Evolutionary conservation across 2,888 invertebrate genomes (phyloP).

Genomic region (Tenodera sinensis): DNA sequence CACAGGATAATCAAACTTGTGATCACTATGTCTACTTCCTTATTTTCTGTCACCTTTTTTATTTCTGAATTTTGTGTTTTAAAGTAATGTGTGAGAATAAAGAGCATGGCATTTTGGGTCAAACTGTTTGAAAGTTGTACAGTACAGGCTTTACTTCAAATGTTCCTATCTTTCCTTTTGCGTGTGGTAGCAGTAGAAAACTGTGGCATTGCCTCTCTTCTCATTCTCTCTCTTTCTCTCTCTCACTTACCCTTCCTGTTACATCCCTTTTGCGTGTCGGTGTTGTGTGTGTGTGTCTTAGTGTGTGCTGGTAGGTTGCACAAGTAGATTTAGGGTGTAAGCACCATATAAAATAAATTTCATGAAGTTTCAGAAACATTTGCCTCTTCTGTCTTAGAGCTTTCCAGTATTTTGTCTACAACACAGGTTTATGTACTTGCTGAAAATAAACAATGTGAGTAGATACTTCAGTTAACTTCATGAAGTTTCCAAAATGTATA

Average conservation of each 20-base stretch:
- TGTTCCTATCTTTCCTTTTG: constrained; percentile 22
- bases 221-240: constrained; percentile 33
- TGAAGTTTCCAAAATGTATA: neutral
- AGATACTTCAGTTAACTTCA: neutral
- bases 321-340: constrained; percentile 10
- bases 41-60: no score
- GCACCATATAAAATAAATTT: neutral
- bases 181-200: constrained; percentile 9
- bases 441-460: neutral
- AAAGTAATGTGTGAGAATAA: neutral
- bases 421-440: neutral
- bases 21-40: no score
- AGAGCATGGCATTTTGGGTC: constrained; percentile 1
- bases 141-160: constrained; percentile 5
- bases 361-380: neutral
- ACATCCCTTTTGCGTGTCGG: constrained; percentile 8
- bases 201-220: constrained; percentile 13
- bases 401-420: neutral
- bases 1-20: no score
- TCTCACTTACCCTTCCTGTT: constrained; percentile 24
- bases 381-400: neutral
- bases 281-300: constrained; percentile 5
- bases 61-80: neutral
- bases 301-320: constrained; percentile 30
- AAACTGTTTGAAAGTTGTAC: constrained; percentile 7